phyloP scores from a whole-genome alignment of 2,797 vertebrate species.

The Pseudocheirus occidentalis region DNA sequence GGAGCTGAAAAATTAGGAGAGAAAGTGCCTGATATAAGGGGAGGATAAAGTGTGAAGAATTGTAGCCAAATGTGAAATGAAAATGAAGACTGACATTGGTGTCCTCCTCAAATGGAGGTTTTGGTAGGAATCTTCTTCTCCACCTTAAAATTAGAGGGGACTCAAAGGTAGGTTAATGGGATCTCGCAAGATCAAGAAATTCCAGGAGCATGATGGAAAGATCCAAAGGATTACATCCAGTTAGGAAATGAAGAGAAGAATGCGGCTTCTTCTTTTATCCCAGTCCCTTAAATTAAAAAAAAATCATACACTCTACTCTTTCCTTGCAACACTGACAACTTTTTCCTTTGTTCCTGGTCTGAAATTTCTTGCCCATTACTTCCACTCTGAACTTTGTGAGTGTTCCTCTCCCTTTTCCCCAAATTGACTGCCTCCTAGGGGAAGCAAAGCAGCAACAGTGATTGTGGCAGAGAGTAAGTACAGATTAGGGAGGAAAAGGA shows the following conservation, averaged over 20 bases:
- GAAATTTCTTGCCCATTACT: no score
- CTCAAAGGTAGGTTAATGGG: neutral
- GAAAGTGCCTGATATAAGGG: neutral
- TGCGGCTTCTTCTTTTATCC: no score
- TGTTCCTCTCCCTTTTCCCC: no score
- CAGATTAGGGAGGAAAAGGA: neutral
- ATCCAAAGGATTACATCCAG: neutral
- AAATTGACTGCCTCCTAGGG: no score
- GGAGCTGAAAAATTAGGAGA: neutral
- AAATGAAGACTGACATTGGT: neutral
- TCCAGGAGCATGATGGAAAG: neutral
- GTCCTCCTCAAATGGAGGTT: neutral
- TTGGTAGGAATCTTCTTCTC: neutral
- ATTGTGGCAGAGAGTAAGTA: neutral
- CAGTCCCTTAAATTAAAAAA: no score
- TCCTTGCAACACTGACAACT: no score
- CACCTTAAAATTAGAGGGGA: neutral
- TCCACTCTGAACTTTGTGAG: no score
- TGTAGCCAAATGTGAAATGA: neutral
- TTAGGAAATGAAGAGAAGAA: no score
- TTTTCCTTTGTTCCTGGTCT: no score
- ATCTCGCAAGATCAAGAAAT: neutral
- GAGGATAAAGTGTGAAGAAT: neutral
- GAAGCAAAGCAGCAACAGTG: no score
- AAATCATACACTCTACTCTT: no score